These are phyloP conservation scores for Limnephilus rhombicus DNA, from an alignment of 2,888 invertebrate species.

Conservation along the genomic window DNA sequence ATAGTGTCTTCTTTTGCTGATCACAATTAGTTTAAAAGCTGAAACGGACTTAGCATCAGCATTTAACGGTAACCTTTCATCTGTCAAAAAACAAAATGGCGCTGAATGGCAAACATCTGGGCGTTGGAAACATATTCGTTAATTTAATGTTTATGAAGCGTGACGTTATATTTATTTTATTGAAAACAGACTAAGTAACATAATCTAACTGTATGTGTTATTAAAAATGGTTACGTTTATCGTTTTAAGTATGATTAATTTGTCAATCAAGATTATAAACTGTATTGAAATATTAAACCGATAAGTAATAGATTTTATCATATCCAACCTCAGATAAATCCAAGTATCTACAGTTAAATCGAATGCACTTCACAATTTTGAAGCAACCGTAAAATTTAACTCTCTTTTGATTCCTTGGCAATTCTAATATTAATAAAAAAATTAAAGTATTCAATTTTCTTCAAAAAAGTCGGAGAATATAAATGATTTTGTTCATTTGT, in stretches of 20 bases:
- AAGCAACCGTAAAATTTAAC: not conserved
- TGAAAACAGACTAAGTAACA: not conserved
- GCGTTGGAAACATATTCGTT: not conserved
- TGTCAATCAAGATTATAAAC: not conserved
- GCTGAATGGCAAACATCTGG: too few relatives aligned
- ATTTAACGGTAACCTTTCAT: too few relatives aligned
- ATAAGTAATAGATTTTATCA: not conserved
- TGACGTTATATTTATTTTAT: not conserved
- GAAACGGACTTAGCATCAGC: too few relatives aligned
- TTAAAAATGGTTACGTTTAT: not conserved
- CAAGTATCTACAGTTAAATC: not conserved
- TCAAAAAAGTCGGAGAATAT: too few relatives aligned
- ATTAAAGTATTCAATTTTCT: too few relatives aligned
- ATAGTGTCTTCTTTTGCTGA: too few relatives aligned
- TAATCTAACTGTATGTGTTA: not conserved
- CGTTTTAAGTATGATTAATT: not conserved
- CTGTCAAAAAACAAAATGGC: too few relatives aligned
- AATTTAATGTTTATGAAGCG: not conserved
- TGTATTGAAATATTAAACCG: not conserved
- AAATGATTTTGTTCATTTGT: too few relatives aligned
- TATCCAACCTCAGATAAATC: not conserved
- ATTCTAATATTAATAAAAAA: not conserved
- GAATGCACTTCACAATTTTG: not conserved
- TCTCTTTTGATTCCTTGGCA: not conserved
- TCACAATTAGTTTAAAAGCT: too few relatives aligned